Base-by-base conservation (phyloP, 2,888 invertebrate genomes). In the Megamerina dolium region DNA sequence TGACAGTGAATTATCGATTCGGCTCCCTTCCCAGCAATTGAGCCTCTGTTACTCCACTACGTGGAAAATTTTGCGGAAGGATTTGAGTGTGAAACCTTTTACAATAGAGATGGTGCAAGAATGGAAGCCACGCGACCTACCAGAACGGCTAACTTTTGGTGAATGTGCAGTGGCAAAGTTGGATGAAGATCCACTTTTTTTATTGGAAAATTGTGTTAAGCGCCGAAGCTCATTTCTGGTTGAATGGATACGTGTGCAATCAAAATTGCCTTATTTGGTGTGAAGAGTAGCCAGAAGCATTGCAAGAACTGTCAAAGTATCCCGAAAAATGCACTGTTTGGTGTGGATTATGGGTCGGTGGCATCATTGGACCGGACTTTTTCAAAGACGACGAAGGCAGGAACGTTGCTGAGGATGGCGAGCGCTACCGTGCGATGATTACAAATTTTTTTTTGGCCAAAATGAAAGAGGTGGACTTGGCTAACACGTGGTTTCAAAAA, bases 401-500 rank as follows among this genome's bases (percentile, higher is more conserved):
- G 6, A 10, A 6, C 23, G 23, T 23, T 23, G 10, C 23, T 6
- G 23, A 8, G 23, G 10, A 23, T 23, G 23, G 23, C 6, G 23
- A 23, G 21, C 35, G 19, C 20, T 19, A 19, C 20, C 9, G 35
- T 19, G 5, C 18, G 6, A 35, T 35, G 18, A 9, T 35, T 5
- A 6, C 19, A 6, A n/a, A 35, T 4, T 35, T 12, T 35, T 35
- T 35, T 6, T 35, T 18, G 18, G 18, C 18, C 18, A 18, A 35
- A 35, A 19, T 20, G 18, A 4, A 35, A 9, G 10, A 35, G 18
- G 3, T 35, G 14, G 14, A 36, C 16, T 23, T 21, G 23, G n/a
- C 4, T 21, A 16, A 36, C 36, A 36, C 23, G 21, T 27, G 27
- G 26, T 37, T 37, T 23, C 23, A 37, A 23, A 3, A 13, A 37